Evolutionary conservation across 2,888 invertebrate species (phyloP), one percentile per base, ranked within the genome.

Genomic region (Drosophila incognita): DNA sequence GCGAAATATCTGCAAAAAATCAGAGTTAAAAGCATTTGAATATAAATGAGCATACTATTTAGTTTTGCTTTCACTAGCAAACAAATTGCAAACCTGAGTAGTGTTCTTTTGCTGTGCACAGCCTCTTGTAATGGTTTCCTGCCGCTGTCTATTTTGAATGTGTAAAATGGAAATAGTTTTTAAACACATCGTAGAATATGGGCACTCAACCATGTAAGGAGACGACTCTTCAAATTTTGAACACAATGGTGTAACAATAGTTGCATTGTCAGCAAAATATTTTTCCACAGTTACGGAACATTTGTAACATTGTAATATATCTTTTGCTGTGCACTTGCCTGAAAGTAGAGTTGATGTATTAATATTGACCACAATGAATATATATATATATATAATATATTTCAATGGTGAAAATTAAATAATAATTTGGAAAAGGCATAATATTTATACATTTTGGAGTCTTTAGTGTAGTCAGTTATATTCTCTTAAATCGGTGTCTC

Each of bases 101-200:
- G 94, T 94, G 84, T 96, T 94, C 90, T 95, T 96, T 92, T 97
- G 97, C 6, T 95, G 94, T 0, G 97, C 96, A 91, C 97, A 97
- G 82, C 96, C 96, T 58, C 97, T 94, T 46, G 91, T 92, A 11
- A 92, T 77, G 49, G 93, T 92, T 75, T 93, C 92, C 60, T 91
- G 85, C 24, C 78, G 79, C 49, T 91, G 89, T 35, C 96, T 96
- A 88, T 95, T 95, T 79, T 95, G 95, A 85, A 96, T 94, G 74
- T 95, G 94, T 24, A 95, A 94, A 79, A 94, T 94, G 74, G 95
- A 95, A 57, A 95, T 95, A 89, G 95, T 95, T 92, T 97, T 97
- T 94, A 96, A 95, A 91, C 97, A 98, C 94, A 97, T 96, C 2
- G 97, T 97, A 1, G 97, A 97, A 90, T 95, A 96, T 1, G 96